Conservation (phyloP, 2,888 invertebrate species). For the Drosophila nr. medialis region DNA sequence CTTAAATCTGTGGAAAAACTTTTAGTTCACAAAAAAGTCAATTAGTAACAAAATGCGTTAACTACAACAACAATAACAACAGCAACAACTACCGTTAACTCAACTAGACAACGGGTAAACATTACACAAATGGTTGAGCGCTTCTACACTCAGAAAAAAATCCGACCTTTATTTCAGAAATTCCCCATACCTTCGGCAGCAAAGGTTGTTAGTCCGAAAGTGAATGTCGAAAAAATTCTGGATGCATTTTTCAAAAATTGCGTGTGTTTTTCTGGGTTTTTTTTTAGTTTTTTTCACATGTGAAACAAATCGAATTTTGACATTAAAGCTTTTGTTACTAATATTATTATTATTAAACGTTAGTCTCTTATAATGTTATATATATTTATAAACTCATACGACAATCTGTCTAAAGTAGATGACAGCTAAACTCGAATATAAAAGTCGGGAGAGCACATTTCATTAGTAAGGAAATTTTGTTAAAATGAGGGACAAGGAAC, state of each 20-base stretch:
- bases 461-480: background rate
- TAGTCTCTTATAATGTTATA: too few species aligned
- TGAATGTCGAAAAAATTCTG: too few species aligned
- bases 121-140: constrained; percentile 4
- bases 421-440: too few species aligned
- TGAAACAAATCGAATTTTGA: too few species aligned
- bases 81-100: constrained; percentile 19
- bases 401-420: too few species aligned
- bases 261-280: too few species aligned
- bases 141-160: background rate
- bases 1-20: constrained; percentile 13
- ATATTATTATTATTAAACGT: too few species aligned
- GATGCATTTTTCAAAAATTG: too few species aligned
- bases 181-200: background rate
- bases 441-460: background rate
- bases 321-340: too few species aligned
- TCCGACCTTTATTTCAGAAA: background rate
- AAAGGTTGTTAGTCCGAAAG: background rate
- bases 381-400: too few species aligned
- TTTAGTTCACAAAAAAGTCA: background rate
- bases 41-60: constrained; percentile 11
- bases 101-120: constrained; percentile 19
- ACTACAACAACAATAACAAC: background rate
- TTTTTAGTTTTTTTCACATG: too few species aligned
- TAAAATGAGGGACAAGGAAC: background rate